These are phyloP conservation scores for Callimorpha dominula DNA, from an alignment of 2,888 invertebrate genomes.

Conservation along the genomic window DNA sequence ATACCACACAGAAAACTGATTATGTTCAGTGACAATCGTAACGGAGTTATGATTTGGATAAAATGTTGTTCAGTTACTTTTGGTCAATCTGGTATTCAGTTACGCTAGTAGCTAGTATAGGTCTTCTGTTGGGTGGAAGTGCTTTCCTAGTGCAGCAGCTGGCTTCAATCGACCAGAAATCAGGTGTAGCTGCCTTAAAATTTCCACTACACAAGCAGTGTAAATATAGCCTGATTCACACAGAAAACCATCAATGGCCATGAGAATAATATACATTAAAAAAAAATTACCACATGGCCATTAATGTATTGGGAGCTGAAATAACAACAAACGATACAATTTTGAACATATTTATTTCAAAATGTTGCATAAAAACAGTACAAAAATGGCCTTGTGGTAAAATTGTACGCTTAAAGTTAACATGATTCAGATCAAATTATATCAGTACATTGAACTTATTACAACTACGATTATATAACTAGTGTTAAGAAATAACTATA, in stretches of 20 bases:
- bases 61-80: no score
- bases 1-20: no score
- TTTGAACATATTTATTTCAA: slow-evolving; percentile 67
- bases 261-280: slow-evolving; percentile 55
- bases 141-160: no score
- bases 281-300: slow-evolving; percentile 78
- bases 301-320: slow-evolving; percentile 78
- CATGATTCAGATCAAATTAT: slow-evolving; percentile 38
- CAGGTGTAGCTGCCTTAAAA: no score
- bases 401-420: slow-evolving; percentile 53
- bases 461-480: slow-evolving; percentile 22
- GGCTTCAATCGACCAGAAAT: neutral
- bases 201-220: neutral
- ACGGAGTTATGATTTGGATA: no score
- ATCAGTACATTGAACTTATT: slow-evolving; percentile 48
- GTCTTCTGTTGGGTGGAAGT: no score
- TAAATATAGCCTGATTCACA: slow-evolving; percentile 14
- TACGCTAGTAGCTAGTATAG: no score
- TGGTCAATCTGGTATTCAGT: no score
- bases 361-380: slow-evolving; percentile 69
- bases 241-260: slow-evolving; percentile 78
- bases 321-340: slow-evolving; percentile 71
- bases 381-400: slow-evolving; percentile 84
- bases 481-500: slow-evolving; percentile 9
- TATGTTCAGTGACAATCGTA: no score